Evolutionary conservation across 2,888 invertebrate genomes (phyloP).

Genomic region (Hypena proboscidalis): DNA sequence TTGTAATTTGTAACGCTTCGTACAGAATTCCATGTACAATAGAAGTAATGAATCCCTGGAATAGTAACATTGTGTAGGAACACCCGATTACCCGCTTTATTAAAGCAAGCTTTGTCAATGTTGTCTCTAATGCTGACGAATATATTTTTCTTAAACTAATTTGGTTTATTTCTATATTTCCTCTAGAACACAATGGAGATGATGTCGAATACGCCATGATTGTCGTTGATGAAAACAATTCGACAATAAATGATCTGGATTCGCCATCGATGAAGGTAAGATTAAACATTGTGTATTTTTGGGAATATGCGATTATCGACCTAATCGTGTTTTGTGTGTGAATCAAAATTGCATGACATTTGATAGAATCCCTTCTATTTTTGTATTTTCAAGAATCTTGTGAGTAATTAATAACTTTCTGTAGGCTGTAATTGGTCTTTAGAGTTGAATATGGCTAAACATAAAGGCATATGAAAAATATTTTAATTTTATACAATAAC

Average conservation of each 20-base stretch:
- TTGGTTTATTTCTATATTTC: constrained; percentile 37
- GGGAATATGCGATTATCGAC: constrained; percentile 19
- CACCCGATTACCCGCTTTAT: constrained; percentile 62
- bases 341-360: constrained; percentile 46
- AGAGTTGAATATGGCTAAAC: constrained; percentile 25
- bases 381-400: constrained; percentile 19
- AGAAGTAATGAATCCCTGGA: constrained; percentile 22
- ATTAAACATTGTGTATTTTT: constrained; percentile 13
- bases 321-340: constrained; percentile 30
- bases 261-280: constrained; percentile 94
- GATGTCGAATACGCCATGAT: constrained; percentile 96
- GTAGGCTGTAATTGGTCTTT: constrained; percentile 18
- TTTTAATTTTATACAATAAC: too few relatives aligned
- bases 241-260: constrained; percentile 92
- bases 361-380: constrained; percentile 26
- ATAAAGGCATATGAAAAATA: constrained; percentile 29
- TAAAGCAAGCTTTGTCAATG: constrained; percentile 75
- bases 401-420: constrained; percentile 21
- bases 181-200: constrained; percentile 86
- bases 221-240: constrained; percentile 95
- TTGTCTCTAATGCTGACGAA: constrained; percentile 47
- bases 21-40: constrained; percentile 33
- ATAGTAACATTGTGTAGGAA: constrained; percentile 32
- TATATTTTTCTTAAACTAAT: constrained; percentile 12
- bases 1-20: constrained; percentile 17